A percentile compares a stretch with the other conserved stretches of the same genome.
Evolutionary conservation across 2,888 invertebrate species (phyloP).

Genomic region (Cheilosia pagana): DNA sequence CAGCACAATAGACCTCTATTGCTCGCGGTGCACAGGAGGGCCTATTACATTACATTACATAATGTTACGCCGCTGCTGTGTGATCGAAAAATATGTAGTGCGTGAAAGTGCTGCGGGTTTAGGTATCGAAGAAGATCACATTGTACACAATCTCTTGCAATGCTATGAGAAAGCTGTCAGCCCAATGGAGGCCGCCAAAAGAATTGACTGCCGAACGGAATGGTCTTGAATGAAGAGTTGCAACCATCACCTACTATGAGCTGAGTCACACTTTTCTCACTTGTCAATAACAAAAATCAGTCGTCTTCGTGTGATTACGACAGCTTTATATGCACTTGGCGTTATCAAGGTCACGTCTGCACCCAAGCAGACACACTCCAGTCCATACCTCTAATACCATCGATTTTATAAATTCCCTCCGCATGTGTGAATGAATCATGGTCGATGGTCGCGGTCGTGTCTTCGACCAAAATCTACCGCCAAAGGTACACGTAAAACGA

Average conservation of each 20-base stretch:
- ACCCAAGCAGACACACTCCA: not conserved
- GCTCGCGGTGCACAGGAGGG: too few species aligned
- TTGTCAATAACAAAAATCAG: constrained; percentile 29
- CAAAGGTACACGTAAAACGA: constrained; percentile 61
- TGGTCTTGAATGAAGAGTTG: too few species aligned
- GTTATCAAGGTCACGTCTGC: constrained; percentile 58
- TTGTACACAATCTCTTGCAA: too few species aligned
- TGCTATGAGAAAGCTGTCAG: too few species aligned
- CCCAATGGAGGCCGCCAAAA: too few species aligned
- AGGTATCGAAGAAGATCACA: too few species aligned
- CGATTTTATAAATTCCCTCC: constrained; percentile 52
- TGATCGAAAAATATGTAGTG: too few species aligned
- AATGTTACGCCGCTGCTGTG: too few species aligned
- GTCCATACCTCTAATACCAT: constrained; percentile 36
- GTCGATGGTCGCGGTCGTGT: constrained; percentile 40
- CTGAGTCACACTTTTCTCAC: not conserved
- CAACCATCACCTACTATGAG: not conserved
- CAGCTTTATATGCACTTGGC: constrained; percentile 49
- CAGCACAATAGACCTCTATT: too few species aligned
- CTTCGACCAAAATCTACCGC: constrained; percentile 49
- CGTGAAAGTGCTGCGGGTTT: too few species aligned
- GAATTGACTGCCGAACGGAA: too few species aligned
- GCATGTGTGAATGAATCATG: constrained; percentile 69
- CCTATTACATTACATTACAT: too few species aligned
- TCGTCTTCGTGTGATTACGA: constrained; percentile 34